Conservation (phyloP, 2,797 vertebrate species). For the Chrysocyon brachyurus region DNA sequence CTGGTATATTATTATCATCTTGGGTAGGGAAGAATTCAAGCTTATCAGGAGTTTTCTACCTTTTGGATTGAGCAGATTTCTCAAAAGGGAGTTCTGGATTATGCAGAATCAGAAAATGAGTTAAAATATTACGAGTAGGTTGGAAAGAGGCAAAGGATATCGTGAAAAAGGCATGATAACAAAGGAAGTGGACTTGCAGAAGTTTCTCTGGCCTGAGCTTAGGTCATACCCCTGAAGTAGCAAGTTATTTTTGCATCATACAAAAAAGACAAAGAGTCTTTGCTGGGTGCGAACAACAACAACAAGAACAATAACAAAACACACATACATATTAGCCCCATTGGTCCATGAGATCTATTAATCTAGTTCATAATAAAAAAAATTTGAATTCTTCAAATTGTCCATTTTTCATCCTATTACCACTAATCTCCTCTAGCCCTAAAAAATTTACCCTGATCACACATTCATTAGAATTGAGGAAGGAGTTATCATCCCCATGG, state of each 20-base stretch:
- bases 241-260: not conserved
- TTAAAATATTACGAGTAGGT: not conserved
- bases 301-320: not conserved
- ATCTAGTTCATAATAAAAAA: not conserved
- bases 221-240: not conserved
- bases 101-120: not conserved
- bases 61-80: slow-evolving; percentile 15
- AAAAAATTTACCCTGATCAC: not conserved
- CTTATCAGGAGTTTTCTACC: not conserved
- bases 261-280: not conserved
- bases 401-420: not conserved
- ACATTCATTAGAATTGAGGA: not conserved
- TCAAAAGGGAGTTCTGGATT: not conserved
- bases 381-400: not conserved
- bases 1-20: not conserved
- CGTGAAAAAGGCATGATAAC: not conserved
- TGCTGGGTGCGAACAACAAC: not conserved
- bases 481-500: not conserved
- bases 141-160: not conserved
- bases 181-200: not conserved
- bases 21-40: not conserved
- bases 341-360: not conserved
- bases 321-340: not conserved
- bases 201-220: not conserved
- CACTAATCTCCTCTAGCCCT: not conserved